Conservation (phyloP, 2,113 vertebrate genomes). For the Melanostigma gelatinosum region DNA sequence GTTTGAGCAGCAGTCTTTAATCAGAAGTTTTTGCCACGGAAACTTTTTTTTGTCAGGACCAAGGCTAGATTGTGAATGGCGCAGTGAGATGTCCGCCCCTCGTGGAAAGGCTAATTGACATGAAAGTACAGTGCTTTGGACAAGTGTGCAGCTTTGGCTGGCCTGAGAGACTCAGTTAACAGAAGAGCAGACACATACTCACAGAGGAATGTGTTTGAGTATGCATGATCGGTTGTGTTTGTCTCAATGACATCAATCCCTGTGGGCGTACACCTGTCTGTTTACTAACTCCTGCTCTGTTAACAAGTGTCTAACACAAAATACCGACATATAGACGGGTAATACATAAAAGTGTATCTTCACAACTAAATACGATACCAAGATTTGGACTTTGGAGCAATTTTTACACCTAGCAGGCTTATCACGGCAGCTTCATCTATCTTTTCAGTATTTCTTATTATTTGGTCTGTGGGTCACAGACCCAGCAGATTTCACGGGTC, state of each 20-base stretch:
- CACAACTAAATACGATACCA: conserved; percentile 30
- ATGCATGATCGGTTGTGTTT: not conserved
- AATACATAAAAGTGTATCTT: conserved; percentile 17
- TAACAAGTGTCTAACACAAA: conserved; percentile 7
- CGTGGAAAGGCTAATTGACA: conserved; percentile 67
- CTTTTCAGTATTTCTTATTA: conserved; percentile 73
- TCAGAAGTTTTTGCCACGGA: conserved; percentile 30
- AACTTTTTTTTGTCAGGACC: conserved; percentile 35
- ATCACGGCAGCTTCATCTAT: conserved; percentile 68
- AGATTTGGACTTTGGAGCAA: conserved; percentile 4
- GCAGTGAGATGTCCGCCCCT: conserved; percentile 25
- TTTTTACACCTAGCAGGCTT: conserved; percentile 35
- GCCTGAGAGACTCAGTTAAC: conserved; percentile 45
- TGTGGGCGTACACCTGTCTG: conserved; percentile 39
- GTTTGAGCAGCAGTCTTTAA: not conserved
- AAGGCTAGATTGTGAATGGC: conserved; percentile 24
- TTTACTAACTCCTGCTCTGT: conserved; percentile 16
- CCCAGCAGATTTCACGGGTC: conserved; percentile 75
- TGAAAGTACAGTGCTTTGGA: conserved; percentile 68
- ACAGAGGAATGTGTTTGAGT: conserved; percentile 13
- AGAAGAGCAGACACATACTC: conserved; percentile 21
- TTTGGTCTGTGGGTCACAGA: conserved; percentile 73
- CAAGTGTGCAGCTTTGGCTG: conserved; percentile 47
- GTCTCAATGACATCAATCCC: conserved; percentile 37
- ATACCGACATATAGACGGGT: not conserved